Evolutionary conservation across 2,113 vertebrate species (phyloP).

Genomic region (Laticauda laticaudata): DNA sequence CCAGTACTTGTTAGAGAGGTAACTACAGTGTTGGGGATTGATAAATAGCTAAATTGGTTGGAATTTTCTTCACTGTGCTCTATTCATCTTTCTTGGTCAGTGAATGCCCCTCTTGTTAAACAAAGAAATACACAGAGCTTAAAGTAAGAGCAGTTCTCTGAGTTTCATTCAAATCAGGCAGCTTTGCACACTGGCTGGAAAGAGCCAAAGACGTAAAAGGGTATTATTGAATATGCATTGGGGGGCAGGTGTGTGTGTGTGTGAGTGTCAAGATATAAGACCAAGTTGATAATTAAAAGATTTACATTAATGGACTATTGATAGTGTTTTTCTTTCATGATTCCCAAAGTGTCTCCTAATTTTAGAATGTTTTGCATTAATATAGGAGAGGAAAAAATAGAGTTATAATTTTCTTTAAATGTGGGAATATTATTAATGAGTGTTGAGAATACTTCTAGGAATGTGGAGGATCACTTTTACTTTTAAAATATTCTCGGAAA

Average conservation of each 20-base stretch:
- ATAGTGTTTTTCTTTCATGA: conserved; percentile 28
- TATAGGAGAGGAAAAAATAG: not conserved
- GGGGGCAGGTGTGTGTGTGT: not conserved
- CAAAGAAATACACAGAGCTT: conserved; percentile 65
- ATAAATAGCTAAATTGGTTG: conserved; percentile 72
- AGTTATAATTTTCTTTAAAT: not conserved
- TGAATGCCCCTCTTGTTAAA: conserved; percentile 61
- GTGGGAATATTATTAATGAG: not conserved
- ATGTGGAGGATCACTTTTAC: not conserved
- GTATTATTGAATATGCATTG: conserved; percentile 46
- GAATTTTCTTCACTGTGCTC: conserved; percentile 49
- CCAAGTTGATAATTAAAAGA: not conserved
- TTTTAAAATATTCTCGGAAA: not conserved
- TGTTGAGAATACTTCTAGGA: not conserved
- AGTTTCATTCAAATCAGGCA: conserved; percentile 52
- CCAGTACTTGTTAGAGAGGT: conserved; percentile 34
- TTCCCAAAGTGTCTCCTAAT: conserved; percentile 27
- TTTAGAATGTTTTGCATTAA: not conserved
- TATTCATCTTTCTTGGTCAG: conserved; percentile 52
- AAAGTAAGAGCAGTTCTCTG: conserved; percentile 42
- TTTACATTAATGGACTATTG: not conserved
- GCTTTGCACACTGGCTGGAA: conserved; percentile 21
- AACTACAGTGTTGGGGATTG: conserved; percentile 46
- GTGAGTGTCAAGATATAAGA: conserved; percentile 20
- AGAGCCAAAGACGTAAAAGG: conserved; percentile 46